These are phyloP conservation scores for Tenrec ecaudatus DNA, from an alignment of 2,113 vertebrate genomes.

Conservation along the genomic window DNA sequence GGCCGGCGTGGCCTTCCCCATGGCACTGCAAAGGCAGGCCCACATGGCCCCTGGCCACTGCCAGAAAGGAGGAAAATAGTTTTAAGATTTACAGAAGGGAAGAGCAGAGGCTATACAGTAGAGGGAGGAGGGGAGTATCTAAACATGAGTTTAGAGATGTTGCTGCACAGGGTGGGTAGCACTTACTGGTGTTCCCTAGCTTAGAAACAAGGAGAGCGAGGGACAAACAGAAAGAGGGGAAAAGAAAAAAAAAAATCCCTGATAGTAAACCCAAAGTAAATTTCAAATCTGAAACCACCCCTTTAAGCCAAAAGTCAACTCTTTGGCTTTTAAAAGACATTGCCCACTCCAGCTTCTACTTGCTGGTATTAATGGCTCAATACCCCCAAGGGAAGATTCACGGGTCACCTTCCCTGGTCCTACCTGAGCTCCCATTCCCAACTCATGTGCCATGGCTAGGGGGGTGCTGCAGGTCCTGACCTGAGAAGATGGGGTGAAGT, in stretches of 20 bases:
- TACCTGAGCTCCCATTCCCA: not conserved
- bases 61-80: conserved; percentile 62
- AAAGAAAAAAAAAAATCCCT: conserved; percentile 64
- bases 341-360: conserved; percentile 68
- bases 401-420: conserved; percentile 63
- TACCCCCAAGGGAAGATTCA: conserved; percentile 52
- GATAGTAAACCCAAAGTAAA: conserved; percentile 68
- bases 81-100: conserved; percentile 61
- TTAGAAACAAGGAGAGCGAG: conserved; percentile 60
- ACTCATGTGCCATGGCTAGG: conserved; percentile 98
- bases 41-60: not conserved
- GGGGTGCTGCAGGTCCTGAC: conserved; percentile 98
- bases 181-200: conserved; percentile 61
- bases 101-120: conserved; percentile 60
- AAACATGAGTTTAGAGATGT: conserved; percentile 55
- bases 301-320: conserved; percentile 77
- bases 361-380: conserved; percentile 75
- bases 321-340: conserved; percentile 84
- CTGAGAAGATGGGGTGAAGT: conserved; percentile 99
- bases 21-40: conserved; percentile 55
- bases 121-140: not conserved
- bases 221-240: not conserved
- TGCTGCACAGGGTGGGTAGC: conserved; percentile 64
- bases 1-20: conserved; percentile 24
- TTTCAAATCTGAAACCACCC: conserved; percentile 69